Evolutionary conservation across 1,140 invertebrate species (phyloP), one percentile per base, ranked within the genome.

Genomic region (Zeugodacus cucurbitae): DNA sequence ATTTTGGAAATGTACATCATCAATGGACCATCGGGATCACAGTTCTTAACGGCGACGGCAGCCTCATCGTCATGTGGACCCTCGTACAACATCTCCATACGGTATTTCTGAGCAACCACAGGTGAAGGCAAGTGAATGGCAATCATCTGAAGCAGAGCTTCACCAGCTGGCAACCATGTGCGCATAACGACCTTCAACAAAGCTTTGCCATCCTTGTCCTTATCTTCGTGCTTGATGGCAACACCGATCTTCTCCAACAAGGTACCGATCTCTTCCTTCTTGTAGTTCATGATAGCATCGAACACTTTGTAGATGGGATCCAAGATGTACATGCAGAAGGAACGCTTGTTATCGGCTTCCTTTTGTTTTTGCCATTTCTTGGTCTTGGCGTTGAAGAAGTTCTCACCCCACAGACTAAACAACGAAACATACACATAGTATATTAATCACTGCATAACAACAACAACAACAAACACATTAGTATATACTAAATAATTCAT

Each of bases 1-100:
- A 99, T 99, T 95, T 99, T 99, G 34, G 98, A 99, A 89, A 99
- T 96, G 95, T 99, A 99, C 99, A 99, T 99, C 99, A 99, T 99
- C 41, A 99, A 95, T 32, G 98, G 99, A 90, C 96, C 99, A 90
- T 99, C 97, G 10, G 98, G 97, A 94, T 99, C 98, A 94, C 99
- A 99, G 91, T 94, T 97, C 96, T 97, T 96, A 90, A 97, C 96
- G 95, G 97, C 98, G 90, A 98, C 91, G 91, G 98, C 99, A 90
- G 98, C 98, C 91, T 98, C 98, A 94, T 99, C 99, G 94, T 99
- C 99, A 90, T 96, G 96, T 87, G 99, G 99, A 94, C 98, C 99
- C 96, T 99, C 98, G 93, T 98, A 99, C 94, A 99, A 95, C 97
- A 99, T 98, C 95, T 99, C 99, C 97, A 99, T 99, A 95, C 99